Evolutionary conservation across 2,113 vertebrate genomes (phyloP), one percentile per base, ranked within the genome.

Genomic region (Coturnix japonica): DNA sequence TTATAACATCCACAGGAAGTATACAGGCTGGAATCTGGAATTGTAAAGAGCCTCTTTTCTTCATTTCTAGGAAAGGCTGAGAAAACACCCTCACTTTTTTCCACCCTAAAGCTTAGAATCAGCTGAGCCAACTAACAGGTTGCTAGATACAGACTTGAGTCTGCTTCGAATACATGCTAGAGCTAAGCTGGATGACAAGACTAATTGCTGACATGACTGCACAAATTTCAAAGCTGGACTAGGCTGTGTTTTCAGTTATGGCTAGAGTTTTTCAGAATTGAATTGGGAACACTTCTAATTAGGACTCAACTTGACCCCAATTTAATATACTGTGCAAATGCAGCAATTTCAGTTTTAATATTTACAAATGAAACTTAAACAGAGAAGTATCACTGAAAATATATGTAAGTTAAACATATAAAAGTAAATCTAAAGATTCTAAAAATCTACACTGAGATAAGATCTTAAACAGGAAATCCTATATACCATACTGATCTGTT

Each of bases 361-460:
- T 69, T 33, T 89, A 56, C 17, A 60, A 66, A n/a, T 35, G 26
- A 26, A 89, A 87, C 31, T 41, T 41, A 66, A 92, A 74, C 8
- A n/a, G 14, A 66, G 83, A 35, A 66, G 76, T 33, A 73, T 19
- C 19, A 47, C 2, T 37, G 23, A 66, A 31, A 70, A 41, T 6
- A 64, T 3, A 49, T 14, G 28, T 0, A 0, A 89, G 15, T 37
- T 69, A 71, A 64, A 73, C 26, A 28, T 41, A 11, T 15, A 61
- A 39, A 57, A 37, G 11, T 61, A 9, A 35, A 60, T 33, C 33
- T 26, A 28, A 35, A 28, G 7, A 65, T 28, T 75, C 47, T 85
- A 79, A 72, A 87, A 87, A 41, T 41, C 15, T 53, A 43, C 20
- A 75, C 5, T 26, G 19, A 85, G 81, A 17, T 7, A 51, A 3